phyloP scores from a whole-genome alignment of 2,113 vertebrate genomes.

The Heloderma charlesbogerti region DNA sequence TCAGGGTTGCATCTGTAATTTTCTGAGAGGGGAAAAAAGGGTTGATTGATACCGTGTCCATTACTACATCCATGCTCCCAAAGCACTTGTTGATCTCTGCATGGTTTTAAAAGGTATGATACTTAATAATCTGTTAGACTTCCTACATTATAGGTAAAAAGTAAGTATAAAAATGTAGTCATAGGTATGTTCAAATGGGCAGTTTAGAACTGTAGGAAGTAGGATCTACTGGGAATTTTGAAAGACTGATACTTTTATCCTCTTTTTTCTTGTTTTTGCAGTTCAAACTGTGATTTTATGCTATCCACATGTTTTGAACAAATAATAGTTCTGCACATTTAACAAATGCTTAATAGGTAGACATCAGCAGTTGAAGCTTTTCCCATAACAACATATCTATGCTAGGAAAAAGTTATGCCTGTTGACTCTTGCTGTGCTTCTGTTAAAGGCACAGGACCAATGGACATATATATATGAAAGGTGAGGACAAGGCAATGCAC shows the following conservation, averaged over 20 bases:
- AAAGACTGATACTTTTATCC: neutral
- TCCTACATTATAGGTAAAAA: neutral
- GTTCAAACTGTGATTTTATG: neutral
- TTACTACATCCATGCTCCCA: neutral
- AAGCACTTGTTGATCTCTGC: conserved; percentile 36
- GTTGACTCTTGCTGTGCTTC: neutral
- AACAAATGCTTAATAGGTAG: neutral
- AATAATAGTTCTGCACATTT: neutral
- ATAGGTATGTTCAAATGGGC: neutral
- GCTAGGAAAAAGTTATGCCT: neutral
- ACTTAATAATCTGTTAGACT: neutral
- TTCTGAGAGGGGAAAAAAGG: conserved; percentile 1
- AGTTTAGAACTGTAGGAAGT: neutral
- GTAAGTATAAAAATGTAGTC: neutral
- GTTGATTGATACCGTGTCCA: conserved; percentile 37
- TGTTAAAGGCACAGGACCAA: neutral
- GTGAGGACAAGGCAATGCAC: neutral
- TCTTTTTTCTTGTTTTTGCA: neutral
- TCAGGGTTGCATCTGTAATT: neutral
- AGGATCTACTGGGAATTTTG: neutral
- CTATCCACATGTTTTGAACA: neutral
- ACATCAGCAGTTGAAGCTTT: neutral
- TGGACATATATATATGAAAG: neutral
- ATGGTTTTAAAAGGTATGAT: neutral
- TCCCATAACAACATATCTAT: neutral